These are phyloP conservation scores for Eulemur rufifrons DNA, from an alignment of 2,113 vertebrate genomes.

Conservation along the genomic window DNA sequence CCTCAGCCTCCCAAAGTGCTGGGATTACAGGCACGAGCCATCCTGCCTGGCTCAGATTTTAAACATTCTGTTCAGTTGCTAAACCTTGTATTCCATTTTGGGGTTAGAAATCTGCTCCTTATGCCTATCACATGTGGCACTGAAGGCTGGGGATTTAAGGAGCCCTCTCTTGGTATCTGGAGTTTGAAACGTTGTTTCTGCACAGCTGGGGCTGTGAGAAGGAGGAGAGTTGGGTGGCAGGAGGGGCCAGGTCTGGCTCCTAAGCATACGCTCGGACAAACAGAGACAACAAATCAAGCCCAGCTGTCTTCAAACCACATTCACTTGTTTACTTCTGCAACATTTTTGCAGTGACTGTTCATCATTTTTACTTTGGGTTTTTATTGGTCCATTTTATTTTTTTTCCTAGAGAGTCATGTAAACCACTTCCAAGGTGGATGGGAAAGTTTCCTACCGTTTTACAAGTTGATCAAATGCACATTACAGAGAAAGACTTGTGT, in stretches of 20 bases:
- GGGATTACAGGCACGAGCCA: no score
- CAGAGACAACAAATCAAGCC: not conserved
- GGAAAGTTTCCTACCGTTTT: not conserved
- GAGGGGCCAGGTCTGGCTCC: not conserved
- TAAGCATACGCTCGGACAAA: not conserved
- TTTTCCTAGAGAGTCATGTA: not conserved
- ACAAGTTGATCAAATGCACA: not conserved
- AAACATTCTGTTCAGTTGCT: not conserved
- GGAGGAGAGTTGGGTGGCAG: not conserved
- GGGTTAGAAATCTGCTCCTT: not conserved
- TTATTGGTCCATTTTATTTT: not conserved
- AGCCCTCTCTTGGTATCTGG: not conserved
- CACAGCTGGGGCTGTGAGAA: not conserved
- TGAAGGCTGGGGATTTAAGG: fast-evolving
- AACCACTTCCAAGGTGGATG: not conserved
- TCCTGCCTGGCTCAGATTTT: not conserved
- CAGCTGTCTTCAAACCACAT: conserved; percentile 11
- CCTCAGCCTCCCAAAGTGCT: no score
- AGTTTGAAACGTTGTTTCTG: not conserved
- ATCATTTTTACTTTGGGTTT: not conserved
- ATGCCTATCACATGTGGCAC: not conserved
- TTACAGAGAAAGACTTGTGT: not conserved
- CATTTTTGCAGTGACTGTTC: not conserved
- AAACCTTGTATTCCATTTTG: not conserved
- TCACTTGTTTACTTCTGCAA: not conserved